Evolutionary conservation across 1,140 invertebrate genomes (phyloP), one percentile per base, ranked within the genome.

Genomic region (Drosophila kurseongensis): DNA sequence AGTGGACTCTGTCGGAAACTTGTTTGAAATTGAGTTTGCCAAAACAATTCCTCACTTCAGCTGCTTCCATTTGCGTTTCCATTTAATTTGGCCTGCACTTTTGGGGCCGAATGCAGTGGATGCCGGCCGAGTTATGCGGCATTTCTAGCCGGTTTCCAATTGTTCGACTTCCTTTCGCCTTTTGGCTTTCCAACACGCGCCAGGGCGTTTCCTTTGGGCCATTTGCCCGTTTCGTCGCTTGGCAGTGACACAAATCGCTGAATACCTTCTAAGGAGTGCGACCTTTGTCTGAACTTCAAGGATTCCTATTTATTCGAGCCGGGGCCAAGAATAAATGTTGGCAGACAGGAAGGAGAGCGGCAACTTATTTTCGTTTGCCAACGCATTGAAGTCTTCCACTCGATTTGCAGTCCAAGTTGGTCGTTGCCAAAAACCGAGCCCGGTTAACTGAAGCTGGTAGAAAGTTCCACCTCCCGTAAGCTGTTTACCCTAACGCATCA

Each of bases 381-480:
- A 80, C 80, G 84, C 84, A 83, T 63, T 55, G 74, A 77, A 89
- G 76, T 89, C 85, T 89, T 89, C 85, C 85, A 75, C 57, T 90
- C 84, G 84, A 89, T 89, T 89, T 89, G 77, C 63, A 77, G 41
- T 68, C 68, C 48, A 75, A 58, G 50, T 75, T 66, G 48, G 61
- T 55, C 67, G 60, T 59, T 75, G 84, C 71, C 78, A 78, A 83
- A 88, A 68, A 59, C 71, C 18, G 56, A 12, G 27, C 35, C 29
- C 42, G 54, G 47, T 36, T 58, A 61, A 58, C 47, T 72, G 73
- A 52, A 61, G 16, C 61, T 59, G 67, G 42, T 47, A 13, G 16
- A 32, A 44, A 55, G 41, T 55, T 55, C 23, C 47, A 38, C 29
- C 51, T 14, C 52, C 57, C 10, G 8, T 48, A 48, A 23, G 16